These are phyloP conservation scores for Eucera pruinosa DNA, from an alignment of 2,888 invertebrate genomes.

Conservation along the genomic window DNA sequence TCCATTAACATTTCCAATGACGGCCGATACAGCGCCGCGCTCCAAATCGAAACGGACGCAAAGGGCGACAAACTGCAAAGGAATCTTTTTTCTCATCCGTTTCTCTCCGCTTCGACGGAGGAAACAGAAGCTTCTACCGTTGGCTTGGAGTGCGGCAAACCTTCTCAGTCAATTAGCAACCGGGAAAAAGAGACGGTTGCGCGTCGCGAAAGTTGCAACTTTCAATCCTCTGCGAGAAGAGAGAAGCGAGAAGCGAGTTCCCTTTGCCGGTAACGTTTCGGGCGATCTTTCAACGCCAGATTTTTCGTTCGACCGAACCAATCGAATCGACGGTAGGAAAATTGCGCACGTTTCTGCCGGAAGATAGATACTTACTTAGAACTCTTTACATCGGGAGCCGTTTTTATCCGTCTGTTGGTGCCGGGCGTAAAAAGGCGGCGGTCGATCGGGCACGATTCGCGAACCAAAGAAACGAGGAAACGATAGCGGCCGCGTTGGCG, in stretches of 20 bases:
- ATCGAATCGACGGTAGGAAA: constrained; percentile 34
- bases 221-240: too few relatives aligned
- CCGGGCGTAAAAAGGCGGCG: constrained; percentile 24
- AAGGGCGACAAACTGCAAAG: neutral
- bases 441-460: constrained; percentile 46
- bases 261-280: constrained; percentile 15
- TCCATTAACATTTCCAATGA: constrained; percentile 50
- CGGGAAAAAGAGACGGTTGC: constrained; percentile 11
- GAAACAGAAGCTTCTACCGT: neutral
- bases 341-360: neutral
- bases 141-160: constrained; percentile 10
- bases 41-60: constrained; percentile 9
- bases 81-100: constrained; percentile 16
- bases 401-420: constrained; percentile 31
- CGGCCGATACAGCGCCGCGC: constrained; percentile 4
- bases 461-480: constrained; percentile 36
- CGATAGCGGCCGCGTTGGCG: constrained; percentile 33
- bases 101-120: neutral
- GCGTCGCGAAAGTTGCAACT: constrained; percentile 46
- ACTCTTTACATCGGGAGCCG: constrained; percentile 25
- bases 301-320: constrained; percentile 63
- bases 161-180: constrained; percentile 45
- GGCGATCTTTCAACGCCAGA: constrained; percentile 32
- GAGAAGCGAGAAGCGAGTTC: neutral
- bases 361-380: constrained; percentile 34